Evolutionary conservation across 2,888 invertebrate species (phyloP).

Genomic region (Hypolimnas misippus): DNA sequence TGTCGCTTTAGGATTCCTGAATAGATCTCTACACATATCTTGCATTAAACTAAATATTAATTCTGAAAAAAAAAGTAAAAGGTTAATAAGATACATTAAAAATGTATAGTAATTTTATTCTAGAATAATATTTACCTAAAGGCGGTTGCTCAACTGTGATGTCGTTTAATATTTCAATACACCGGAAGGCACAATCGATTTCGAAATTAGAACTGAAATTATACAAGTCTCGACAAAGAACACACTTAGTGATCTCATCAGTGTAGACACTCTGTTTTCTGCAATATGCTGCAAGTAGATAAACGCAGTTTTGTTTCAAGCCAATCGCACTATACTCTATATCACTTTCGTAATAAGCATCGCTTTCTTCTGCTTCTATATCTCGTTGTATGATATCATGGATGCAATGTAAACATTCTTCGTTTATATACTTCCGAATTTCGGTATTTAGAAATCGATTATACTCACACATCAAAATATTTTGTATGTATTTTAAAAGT

Average conservation of each 20-base stretch:
- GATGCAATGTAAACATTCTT: slow-evolving; percentile 62
- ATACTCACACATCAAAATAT: slow-evolving; percentile 57
- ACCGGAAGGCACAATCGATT: slow-evolving; percentile 61
- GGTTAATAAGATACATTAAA: too few relatives aligned
- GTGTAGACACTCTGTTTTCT: slow-evolving; percentile 57
- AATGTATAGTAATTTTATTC: not conserved
- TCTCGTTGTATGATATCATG: slow-evolving; percentile 62
- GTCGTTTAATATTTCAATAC: slow-evolving; percentile 60
- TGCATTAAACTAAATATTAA: slow-evolving; percentile 67
- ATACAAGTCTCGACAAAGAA: slow-evolving; percentile 65
- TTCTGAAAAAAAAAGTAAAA: slow-evolving; percentile 53
- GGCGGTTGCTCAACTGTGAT: slow-evolving; percentile 57
- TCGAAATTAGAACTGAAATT: slow-evolving; percentile 59
- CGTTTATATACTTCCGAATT: slow-evolving; percentile 55
- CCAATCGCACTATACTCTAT: slow-evolving; percentile 56
- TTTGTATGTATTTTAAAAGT: slow-evolving; percentile 53
- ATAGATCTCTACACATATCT: slow-evolving; percentile 68
- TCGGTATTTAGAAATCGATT: slow-evolving; percentile 49
- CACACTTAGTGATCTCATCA: slow-evolving; percentile 64
- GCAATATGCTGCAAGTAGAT: slow-evolving; percentile 68
- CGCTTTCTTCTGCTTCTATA: slow-evolving; percentile 53
- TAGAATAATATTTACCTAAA: slow-evolving; percentile 54
- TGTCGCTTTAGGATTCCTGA: slow-evolving; percentile 65
- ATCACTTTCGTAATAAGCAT: slow-evolving; percentile 58
- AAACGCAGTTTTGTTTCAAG: slow-evolving; percentile 63